Conservation (phyloP, 1,140 invertebrate genomes). For the Trichonephila clavipes region DNA sequence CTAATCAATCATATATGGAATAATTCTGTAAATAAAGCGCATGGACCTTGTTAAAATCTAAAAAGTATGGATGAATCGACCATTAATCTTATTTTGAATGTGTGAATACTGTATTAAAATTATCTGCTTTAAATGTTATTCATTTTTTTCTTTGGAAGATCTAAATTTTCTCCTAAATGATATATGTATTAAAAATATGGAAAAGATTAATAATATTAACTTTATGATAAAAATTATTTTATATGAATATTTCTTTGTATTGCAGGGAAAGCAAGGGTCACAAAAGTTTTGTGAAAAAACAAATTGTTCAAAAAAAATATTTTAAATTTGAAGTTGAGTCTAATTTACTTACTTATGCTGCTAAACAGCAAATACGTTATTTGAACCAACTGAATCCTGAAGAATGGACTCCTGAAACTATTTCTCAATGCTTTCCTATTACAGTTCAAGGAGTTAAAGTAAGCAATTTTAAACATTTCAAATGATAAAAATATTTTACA, state of each 20-base stretch:
- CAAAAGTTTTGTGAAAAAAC: constrained; percentile 82
- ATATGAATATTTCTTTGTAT: not conserved
- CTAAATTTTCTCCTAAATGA: too few relatives aligned
- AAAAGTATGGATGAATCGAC: too few relatives aligned
- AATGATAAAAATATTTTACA: not conserved
- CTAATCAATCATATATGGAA: too few relatives aligned
- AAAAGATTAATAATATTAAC: too few relatives aligned
- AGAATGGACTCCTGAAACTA: constrained; percentile 87
- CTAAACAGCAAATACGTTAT: constrained; percentile 90
- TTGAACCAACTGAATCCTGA: constrained; percentile 86
- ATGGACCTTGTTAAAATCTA: too few relatives aligned
- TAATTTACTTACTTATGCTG: constrained; percentile 90
- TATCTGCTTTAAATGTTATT: too few relatives aligned
- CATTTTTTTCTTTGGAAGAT: too few relatives aligned
- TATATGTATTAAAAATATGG: too few relatives aligned
- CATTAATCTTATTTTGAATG: too few relatives aligned
- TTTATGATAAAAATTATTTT: too few relatives aligned
- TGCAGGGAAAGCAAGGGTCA: constrained; percentile 77
- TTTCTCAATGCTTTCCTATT: constrained; percentile 90
- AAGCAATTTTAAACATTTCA: not conserved
- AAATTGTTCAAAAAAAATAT: constrained; percentile 87
- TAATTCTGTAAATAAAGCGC: too few relatives aligned
- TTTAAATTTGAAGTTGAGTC: constrained; percentile 85
- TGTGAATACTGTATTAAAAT: too few relatives aligned
- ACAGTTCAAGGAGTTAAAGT: constrained; percentile 78